These are phyloP conservation scores for Kryptolebias ocellatus DNA, from an alignment of 2,797 vertebrate species.

Conservation along the genomic window DNA sequence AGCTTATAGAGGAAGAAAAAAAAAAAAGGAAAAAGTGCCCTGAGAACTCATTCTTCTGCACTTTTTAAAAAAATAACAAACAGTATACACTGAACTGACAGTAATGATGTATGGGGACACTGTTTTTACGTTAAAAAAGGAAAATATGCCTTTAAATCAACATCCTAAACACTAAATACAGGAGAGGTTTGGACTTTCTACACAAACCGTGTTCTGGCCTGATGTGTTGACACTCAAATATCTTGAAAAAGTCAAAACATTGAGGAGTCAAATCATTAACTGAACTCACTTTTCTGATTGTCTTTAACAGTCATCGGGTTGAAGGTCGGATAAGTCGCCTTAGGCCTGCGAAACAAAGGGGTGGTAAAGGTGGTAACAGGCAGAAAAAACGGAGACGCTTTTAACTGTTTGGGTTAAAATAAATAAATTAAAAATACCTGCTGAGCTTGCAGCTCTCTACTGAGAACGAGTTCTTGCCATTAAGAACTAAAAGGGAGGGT, in stretches of 20 bases:
- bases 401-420: slow-evolving; percentile 9
- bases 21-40: not conserved
- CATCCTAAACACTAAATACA: no score
- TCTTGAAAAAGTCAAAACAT: not conserved
- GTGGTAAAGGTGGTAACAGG: slow-evolving; percentile 12
- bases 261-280: not conserved
- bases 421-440: slow-evolving; percentile 64
- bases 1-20: not conserved
- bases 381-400: slow-evolving; percentile 16
- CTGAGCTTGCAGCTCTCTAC: slow-evolving; percentile 65
- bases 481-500: slow-evolving; percentile 66
- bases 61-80: no score
- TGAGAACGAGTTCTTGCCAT: slow-evolving; percentile 63
- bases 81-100: no score
- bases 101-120: not conserved
- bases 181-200: no score
- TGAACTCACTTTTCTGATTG: slow-evolving; percentile 75
- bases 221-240: slow-evolving; percentile 4
- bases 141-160: no score
- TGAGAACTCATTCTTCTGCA: not conserved
- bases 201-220: not conserved
- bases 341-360: slow-evolving; percentile 65
- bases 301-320: slow-evolving; percentile 60
- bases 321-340: slow-evolving; percentile 62
- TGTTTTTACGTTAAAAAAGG: no score